A percentile compares a stretch with the other conserved stretches of the same genome.
phyloP scores from a whole-genome alignment of 2,113 vertebrate species.

The Cyanoliseus patagonus region DNA sequence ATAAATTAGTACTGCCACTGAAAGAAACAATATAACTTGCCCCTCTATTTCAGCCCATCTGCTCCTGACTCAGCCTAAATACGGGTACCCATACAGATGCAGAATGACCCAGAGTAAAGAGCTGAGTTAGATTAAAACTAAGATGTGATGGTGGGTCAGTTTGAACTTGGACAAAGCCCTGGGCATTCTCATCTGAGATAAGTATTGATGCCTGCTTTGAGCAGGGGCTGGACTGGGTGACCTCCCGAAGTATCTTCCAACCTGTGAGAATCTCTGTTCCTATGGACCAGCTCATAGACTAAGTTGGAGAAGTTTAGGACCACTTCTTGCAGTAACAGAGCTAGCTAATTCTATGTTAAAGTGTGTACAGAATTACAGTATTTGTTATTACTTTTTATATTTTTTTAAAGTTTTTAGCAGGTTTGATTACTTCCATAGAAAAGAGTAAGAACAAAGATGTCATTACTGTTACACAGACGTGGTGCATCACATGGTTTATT shows the following conservation, averaged over 20 bases:
- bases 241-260: neutral
- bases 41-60: neutral
- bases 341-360: neutral
- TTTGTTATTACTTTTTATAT: neutral
- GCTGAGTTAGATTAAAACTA: neutral
- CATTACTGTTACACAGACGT: neutral
- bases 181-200: neutral
- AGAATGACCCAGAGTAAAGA: neutral
- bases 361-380: neutral
- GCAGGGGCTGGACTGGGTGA: neutral
- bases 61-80: neutral
- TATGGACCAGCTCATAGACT: neutral
- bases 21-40: neutral
- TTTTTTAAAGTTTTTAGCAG: neutral
- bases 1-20: neutral
- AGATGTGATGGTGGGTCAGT: neutral
- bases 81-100: neutral
- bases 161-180: neutral
- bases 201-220: neutral
- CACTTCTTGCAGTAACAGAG: neutral
- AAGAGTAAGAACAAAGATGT: neutral
- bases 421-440: neutral
- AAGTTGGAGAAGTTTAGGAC: neutral
- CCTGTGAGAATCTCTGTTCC: neutral
- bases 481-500: neutral